Base-by-base conservation (phyloP, 2,888 invertebrate genomes). In the Andrena camellia region DNA sequence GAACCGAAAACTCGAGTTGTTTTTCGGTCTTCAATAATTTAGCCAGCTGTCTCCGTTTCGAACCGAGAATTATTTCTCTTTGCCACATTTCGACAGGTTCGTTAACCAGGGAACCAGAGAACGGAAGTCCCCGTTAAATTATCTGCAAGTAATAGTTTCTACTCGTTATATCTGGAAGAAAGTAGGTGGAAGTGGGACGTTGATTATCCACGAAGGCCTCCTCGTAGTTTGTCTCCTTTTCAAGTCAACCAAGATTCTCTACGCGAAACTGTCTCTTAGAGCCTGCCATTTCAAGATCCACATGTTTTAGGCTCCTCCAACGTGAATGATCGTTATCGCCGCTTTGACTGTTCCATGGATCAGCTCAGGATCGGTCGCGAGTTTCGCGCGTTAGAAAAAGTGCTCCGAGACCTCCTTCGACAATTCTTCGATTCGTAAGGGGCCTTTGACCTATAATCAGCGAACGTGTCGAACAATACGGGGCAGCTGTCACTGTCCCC, bases 401-500 rank as follows among this genome's bases (percentile, higher is more conserved):
- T 54, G 26, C 69, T 69, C 72, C 64, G 66, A 62, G 62, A 67
- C 35, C 48, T 78, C 70, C 78, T 78, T 62, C 67, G 75, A 60
- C 64, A 67, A 83, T 87, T 88, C 88, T 90, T 87, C 63, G 74
- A 85, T 84, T 78, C 85, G 81, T 81, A 83, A 86, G 83, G 86
- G 91, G 90, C 84, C 89, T 91, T 92, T 91, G 91, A 91, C 92
- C 91, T 83, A 86, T 88, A 85, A 90, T 91, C 85, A 88, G 79
- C 82, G 89, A 85, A 88, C 81, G 85, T 74, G 85, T 87, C 89
- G 89, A 90, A 91, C 88, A 90, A 91, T 89, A 88, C 86, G 87
- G 91, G 90, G 86, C 91, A 90, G 92, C 90, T 91, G 90, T 88
- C 89, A 89, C 89, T 87, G 88, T 89, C 78, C 88, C 84, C 81